Percentiles rank a stretch among this genome's conserved stretches.
These are phyloP conservation scores for Drosophila micromelanica DNA, from an alignment of 1,140 invertebrate species.

Conservation along the genomic window DNA sequence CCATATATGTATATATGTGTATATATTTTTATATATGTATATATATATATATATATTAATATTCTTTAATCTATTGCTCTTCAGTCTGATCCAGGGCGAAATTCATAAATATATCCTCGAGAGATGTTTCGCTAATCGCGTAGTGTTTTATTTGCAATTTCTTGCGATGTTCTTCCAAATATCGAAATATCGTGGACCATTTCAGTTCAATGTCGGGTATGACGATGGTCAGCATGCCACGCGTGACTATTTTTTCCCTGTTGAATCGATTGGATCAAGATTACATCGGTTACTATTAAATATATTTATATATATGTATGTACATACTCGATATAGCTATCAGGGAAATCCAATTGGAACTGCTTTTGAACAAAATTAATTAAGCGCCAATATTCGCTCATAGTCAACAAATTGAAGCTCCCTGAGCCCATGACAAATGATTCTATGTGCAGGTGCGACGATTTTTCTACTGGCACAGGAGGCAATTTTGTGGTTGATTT, in stretches of 20 bases:
- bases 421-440: background rate
- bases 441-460: too few relatives aligned
- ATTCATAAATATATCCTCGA: slow-evolving; percentile 62
- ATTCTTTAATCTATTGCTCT: background rate
- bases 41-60: too few relatives aligned
- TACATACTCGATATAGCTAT: slow-evolving; percentile 34
- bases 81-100: slow-evolving; percentile 17
- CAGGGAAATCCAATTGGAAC: slow-evolving; percentile 37
- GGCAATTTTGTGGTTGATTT: too few relatives aligned
- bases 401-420: background rate
- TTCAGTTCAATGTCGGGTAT: slow-evolving; percentile 40
- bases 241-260: slow-evolving; percentile 31
- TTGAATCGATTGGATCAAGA: background rate
- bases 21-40: too few relatives aligned
- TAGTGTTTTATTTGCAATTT: slow-evolving; percentile 51
- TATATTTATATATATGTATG: slow-evolving; percentile 5
- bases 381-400: background rate
- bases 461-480: too few relatives aligned
- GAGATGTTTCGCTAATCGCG: slow-evolving; percentile 47
- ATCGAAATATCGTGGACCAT: slow-evolving; percentile 46
- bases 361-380: slow-evolving; percentile 3
- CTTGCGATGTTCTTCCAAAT: slow-evolving; percentile 33
- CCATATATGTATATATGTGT: too few relatives aligned
- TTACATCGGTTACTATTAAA: background rate
- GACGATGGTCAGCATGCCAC: slow-evolving; percentile 41